These are phyloP conservation scores for Crocallis elinguaria DNA, from an alignment of 2,888 invertebrate genomes.

Conservation along the genomic window DNA sequence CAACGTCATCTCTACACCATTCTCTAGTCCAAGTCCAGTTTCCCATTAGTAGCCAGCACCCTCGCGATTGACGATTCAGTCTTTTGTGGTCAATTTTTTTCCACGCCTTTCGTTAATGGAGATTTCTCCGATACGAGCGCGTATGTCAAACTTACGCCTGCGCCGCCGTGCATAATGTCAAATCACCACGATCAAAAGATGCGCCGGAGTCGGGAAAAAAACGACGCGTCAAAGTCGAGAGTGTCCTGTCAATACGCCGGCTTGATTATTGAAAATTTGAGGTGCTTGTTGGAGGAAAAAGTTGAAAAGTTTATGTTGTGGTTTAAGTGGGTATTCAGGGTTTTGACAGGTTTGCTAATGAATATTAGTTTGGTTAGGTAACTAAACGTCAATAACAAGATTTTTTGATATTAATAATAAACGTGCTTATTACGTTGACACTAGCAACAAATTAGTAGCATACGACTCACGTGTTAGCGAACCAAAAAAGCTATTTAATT, in stretches of 20 bases:
- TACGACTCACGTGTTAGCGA: too few relatives aligned
- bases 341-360: conserved; percentile 28
- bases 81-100: conserved; percentile 75
- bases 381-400: neutral
- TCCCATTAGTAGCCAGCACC: conserved; percentile 79
- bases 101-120: conserved; percentile 78
- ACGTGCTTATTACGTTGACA: too few relatives aligned
- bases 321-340: conserved; percentile 31
- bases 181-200: conserved; percentile 77
- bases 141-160: conserved; percentile 67
- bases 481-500: too few relatives aligned
- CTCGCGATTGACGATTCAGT: conserved; percentile 78
- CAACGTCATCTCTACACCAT: conserved; percentile 43
- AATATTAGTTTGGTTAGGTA: conserved; percentile 22
- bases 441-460: too few relatives aligned
- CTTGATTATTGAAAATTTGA: conserved; percentile 57
- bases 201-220: conserved; percentile 57
- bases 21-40: conserved; percentile 43
- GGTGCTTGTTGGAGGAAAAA: conserved; percentile 45
- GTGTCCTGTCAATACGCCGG: conserved; percentile 67
- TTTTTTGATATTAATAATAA: neutral
- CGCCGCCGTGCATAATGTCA: conserved; percentile 63
- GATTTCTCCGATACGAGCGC: conserved; percentile 71
- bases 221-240: conserved; percentile 48
- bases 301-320: conserved; percentile 45